Conservation (phyloP, 2,797 vertebrate genomes). For the Dipus sagitta region DNA sequence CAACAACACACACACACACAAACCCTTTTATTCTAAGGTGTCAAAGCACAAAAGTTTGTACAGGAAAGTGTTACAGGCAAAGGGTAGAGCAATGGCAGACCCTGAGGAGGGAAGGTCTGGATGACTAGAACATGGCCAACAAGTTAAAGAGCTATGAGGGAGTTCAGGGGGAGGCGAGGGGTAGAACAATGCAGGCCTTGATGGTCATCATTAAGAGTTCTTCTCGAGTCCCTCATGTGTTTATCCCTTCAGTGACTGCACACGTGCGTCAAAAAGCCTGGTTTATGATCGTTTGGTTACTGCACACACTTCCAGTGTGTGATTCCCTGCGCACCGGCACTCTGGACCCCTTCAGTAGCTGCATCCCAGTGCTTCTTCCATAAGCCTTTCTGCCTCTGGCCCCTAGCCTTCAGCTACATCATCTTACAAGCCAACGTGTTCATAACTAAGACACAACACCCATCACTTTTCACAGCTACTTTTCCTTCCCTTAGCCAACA, state of each 20-base stretch:
- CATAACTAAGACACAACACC: neutral
- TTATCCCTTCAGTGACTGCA: neutral
- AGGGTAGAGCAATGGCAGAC: neutral
- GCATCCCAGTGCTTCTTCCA: neutral
- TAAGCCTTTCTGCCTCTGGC: neutral
- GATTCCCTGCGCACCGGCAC: neutral
- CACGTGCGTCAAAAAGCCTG: neutral
- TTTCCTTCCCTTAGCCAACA: neutral
- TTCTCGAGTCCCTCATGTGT: neutral
- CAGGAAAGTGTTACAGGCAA: neutral
- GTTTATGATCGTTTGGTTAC: neutral
- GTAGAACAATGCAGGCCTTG: neutral
- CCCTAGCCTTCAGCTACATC: neutral
- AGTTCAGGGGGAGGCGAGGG: too few relatives aligned
- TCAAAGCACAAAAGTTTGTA: neutral
- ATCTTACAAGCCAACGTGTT: neutral
- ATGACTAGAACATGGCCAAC: neutral
- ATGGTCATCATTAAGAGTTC: neutral
- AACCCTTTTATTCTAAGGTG: neutral
- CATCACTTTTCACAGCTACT: neutral
- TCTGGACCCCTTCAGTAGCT: neutral
- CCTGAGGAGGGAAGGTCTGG: neutral
- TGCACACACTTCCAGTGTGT: neutral
- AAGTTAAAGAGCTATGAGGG: neutral
- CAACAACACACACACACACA: too few relatives aligned